Conservation (phyloP, 2,113 vertebrate species). For the Mormoops blainvillei region DNA sequence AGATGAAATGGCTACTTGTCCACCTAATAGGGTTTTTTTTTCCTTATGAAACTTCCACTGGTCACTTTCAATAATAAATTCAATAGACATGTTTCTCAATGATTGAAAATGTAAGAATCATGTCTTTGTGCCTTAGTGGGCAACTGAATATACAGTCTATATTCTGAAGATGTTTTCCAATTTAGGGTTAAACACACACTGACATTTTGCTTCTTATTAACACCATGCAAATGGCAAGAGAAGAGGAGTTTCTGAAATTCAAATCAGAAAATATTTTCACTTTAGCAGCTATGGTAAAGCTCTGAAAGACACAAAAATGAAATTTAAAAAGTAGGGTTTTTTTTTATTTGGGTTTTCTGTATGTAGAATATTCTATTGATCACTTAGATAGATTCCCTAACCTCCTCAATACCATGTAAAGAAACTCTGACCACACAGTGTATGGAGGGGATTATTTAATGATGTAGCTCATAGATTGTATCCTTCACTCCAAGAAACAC, state of each 20-base stretch:
- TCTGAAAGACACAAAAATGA: not conserved
- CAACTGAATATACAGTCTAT: not conserved
- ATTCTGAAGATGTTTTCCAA: not conserved
- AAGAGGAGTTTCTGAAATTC: not conserved
- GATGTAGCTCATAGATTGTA: not conserved
- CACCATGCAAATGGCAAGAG: not conserved
- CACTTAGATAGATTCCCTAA: not conserved
- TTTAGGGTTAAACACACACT: not conserved
- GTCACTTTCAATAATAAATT: not conserved
- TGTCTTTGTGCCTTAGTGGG: not conserved
- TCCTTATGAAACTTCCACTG: not conserved
- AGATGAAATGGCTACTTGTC: not conserved
- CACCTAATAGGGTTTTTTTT: not conserved
- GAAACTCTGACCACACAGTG: not conserved
- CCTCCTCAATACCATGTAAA: not conserved
- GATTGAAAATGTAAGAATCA: not conserved
- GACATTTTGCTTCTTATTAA: not conserved
- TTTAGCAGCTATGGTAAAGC: not conserved
- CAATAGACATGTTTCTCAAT: not conserved
- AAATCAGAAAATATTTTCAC: conserved; percentile 16
- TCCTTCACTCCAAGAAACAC: not conserved
- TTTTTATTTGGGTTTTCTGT: not conserved
- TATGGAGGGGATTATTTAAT: not conserved
- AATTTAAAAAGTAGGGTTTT: not conserved
- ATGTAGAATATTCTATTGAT: not conserved